Conservation (phyloP, 2,888 invertebrate genomes). For the Drosophila robusta region DNA sequence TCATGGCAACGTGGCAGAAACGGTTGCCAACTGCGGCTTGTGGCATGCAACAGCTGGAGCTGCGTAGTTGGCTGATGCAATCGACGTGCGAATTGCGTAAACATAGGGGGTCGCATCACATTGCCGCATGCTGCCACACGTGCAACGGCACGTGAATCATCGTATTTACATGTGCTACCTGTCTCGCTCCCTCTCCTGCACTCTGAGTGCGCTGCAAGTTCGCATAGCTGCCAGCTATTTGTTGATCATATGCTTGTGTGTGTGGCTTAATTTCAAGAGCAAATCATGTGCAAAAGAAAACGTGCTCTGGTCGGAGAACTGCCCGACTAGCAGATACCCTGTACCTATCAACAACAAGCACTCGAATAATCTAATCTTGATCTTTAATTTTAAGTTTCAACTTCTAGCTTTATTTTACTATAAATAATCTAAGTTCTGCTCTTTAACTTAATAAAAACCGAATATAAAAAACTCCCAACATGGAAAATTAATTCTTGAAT, state of each 20-base stretch:
- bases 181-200: neutral
- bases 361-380: too few relatives aligned
- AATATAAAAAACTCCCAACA: too few relatives aligned
- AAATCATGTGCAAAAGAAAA: neutral
- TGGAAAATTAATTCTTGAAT: too few relatives aligned
- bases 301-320: neutral
- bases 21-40: conserved; percentile 27
- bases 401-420: too few relatives aligned
- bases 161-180: conserved; percentile 14
- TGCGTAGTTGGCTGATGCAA: conserved; percentile 72
- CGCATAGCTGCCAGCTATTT: conserved; percentile 8
- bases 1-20: conserved; percentile 67
- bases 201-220: neutral
- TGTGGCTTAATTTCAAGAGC: neutral
- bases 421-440: too few relatives aligned
- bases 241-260: neutral
- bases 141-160: conserved; percentile 35
- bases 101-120: neutral
- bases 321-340: neutral
- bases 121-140: conserved; percentile 46
- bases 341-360: neutral
- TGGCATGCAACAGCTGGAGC: conserved; percentile 68
- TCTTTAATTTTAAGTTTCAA: too few relatives aligned
- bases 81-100: conserved; percentile 46
- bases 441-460: too few relatives aligned